These are phyloP conservation scores for Carcina quercana DNA, from an alignment of 2,888 invertebrate species.

Conservation along the genomic window DNA sequence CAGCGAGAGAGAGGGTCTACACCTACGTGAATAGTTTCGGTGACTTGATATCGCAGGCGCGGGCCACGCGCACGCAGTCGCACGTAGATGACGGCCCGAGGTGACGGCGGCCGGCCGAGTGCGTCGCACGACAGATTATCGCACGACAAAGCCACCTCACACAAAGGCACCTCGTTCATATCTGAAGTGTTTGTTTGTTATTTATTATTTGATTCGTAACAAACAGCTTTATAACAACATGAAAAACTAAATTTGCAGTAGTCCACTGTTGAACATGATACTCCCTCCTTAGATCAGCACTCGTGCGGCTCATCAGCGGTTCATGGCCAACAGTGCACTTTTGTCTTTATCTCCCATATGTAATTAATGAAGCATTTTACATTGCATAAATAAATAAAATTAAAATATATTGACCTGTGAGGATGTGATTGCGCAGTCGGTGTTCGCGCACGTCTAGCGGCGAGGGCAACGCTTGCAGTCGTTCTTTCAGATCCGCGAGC, in stretches of 20 bases:
- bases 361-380: no score
- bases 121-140: constrained; percentile 92
- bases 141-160: constrained; percentile 91
- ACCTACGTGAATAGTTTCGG: constrained; percentile 89
- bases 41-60: constrained; percentile 90
- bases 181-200: constrained; percentile 72
- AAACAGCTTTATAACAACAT: no score
- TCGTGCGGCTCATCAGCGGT: no score
- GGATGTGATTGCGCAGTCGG: constrained; percentile 79
- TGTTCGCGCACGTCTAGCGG: constrained; percentile 81
- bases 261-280: no score
- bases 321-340: no score
- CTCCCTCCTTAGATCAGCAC: no score
- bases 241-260: no score
- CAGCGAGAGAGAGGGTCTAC: neutral
- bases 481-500: constrained; percentile 77
- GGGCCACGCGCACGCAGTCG: no score
- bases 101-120: constrained; percentile 89
- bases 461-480: constrained; percentile 77
- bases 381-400: no score
- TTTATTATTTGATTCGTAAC: no score
- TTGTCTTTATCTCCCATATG: no score
- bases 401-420: constrained; percentile 72
- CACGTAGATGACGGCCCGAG: constrained; percentile 85
- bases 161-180: constrained; percentile 87